Evolutionary conservation across 2,888 invertebrate species (phyloP), one percentile per base, ranked within the genome.

Genomic region (Drymonia ruficornis): DNA sequence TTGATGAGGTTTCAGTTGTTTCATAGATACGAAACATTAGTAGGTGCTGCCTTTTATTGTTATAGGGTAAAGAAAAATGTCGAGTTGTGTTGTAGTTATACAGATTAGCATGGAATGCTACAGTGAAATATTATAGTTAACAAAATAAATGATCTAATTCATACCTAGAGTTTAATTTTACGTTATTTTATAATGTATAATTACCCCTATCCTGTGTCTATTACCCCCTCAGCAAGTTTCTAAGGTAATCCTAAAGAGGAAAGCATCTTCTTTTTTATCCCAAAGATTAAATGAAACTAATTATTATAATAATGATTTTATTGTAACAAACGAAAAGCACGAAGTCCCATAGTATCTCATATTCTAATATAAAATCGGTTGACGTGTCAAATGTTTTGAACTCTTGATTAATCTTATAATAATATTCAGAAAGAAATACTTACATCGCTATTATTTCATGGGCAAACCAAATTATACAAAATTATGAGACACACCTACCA

Each of bases 321-420:
- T 71, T 67, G 55, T 64, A 71, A 71, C 69, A 71, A 71, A 71
- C 69, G 46, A 71, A 71, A 70, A 67, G 63, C 70, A 62, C 56
- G 59, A 55, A 61, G 63, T 63, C 34, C 63, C 55, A 57, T 50
- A 55, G 56, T 63, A 63, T 60, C 63, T 55, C 55, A 57, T 59
- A 55, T 56, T 50, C 52, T 60, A 47, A 49, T 53, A 55, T 52
- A 52, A 56, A 61, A 58, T 31, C 46, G 50, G 45, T 59, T 19
- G 8, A 45, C 45, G 15, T 13, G 55, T 43, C 52, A 48, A 53
- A 19, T 19, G 50, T 55, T n/a, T 55, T 55, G 45, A 66, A 47
- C 15, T 47, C 34, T 45, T 19, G 13, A 40, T 16, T 40, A 40
- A 43, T 43, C 43, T 43, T 43, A 36, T 36, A 9, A 16, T 16